Evolutionary conservation across 2,113 vertebrate species (phyloP).

Genomic region (Anolis sagrei): DNA sequence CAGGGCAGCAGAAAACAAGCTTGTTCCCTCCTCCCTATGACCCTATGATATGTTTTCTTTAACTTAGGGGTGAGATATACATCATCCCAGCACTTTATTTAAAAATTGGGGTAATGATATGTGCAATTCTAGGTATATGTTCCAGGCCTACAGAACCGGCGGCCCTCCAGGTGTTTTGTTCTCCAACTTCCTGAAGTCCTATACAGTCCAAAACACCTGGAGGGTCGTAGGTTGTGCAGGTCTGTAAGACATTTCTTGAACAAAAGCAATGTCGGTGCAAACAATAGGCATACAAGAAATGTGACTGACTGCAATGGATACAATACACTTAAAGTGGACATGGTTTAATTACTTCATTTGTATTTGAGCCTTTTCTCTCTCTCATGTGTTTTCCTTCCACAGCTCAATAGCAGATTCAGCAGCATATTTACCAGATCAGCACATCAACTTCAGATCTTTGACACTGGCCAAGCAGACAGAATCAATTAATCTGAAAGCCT

Average conservation of each 20-base stretch:
- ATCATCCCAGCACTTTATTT: neutral
- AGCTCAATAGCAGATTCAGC: slow-evolving; percentile 74
- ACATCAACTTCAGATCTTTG: slow-evolving; percentile 74
- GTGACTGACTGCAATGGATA: slow-evolving; percentile 29
- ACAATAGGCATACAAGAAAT: slow-evolving; percentile 47
- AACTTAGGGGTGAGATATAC: neutral
- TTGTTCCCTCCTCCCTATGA: no score
- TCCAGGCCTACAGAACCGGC: no score
- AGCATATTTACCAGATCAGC: slow-evolving; percentile 74
- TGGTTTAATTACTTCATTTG: slow-evolving; percentile 48
- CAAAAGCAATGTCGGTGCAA: slow-evolving; percentile 28
- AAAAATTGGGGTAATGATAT: neutral
- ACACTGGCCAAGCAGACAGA: slow-evolving; percentile 79
- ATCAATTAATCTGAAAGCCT: slow-evolving; percentile 90
- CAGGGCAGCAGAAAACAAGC: no score
- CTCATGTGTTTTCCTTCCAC: slow-evolving; percentile 39
- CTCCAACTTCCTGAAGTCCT: no score
- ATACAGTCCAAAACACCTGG: no score
- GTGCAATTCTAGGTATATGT: no score
- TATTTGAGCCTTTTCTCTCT: slow-evolving; percentile 58
- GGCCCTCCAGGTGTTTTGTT: no score
- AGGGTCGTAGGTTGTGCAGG: no score
- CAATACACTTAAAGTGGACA: slow-evolving; percentile 30
- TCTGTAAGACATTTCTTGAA: slow-evolving; percentile 1
- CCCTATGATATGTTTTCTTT: neutral